Evolutionary conservation across 2,888 invertebrate genomes (phyloP).

Genomic region (Spisula subtruncata): DNA sequence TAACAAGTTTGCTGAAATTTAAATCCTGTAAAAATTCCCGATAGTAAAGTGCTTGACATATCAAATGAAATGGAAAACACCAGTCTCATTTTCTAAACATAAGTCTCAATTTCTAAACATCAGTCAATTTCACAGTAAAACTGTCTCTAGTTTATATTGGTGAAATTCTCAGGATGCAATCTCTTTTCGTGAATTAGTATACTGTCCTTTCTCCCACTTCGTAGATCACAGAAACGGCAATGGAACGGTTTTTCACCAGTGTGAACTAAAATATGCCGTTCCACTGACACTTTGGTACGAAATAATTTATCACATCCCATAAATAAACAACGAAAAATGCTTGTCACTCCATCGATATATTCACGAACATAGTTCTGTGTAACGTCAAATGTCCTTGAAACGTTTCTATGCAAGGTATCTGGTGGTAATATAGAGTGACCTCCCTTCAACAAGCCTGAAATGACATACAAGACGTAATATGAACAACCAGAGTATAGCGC

Average conservation of each 20-base stretch:
- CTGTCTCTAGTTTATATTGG: too few species aligned
- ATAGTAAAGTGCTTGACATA: too few species aligned
- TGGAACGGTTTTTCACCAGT: conserved; percentile 43
- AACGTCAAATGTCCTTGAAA: background rate
- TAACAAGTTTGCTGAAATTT: too few species aligned
- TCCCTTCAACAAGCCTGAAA: background rate
- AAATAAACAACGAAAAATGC: background rate
- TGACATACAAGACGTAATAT: background rate
- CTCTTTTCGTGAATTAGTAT: background rate
- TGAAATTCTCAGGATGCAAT: background rate
- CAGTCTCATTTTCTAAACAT: too few species aligned
- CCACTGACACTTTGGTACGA: background rate
- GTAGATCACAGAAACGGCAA: conserved; percentile 33
- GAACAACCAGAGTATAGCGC: background rate
- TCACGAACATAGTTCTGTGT: background rate
- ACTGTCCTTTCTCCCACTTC: background rate
- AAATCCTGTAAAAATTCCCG: too few species aligned
- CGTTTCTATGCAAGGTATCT: background rate
- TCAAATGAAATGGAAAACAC: too few species aligned
- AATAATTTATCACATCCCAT: conserved; percentile 22
- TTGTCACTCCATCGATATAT: background rate
- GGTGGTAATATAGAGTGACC: background rate
- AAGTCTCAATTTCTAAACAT: too few species aligned
- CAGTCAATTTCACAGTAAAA: too few species aligned
- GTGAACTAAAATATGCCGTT: conserved; percentile 34